Evolutionary conservation across 2,113 vertebrate genomes (phyloP), one percentile per base, ranked within the genome.

Genomic region (Oreochromis niloticus): DNA sequence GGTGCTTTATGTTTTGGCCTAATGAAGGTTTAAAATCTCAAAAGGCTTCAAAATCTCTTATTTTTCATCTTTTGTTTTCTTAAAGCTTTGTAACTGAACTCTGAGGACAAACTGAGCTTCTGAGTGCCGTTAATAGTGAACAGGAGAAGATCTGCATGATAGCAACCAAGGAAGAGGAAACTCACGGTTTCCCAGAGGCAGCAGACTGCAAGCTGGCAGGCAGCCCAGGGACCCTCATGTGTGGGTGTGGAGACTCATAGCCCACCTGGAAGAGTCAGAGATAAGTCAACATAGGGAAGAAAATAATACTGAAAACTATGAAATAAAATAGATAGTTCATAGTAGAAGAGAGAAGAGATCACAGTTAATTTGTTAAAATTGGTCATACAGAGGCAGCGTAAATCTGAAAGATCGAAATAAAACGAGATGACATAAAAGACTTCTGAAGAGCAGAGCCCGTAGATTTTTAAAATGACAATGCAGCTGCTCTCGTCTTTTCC

Each of bases 101-200:
- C 9, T 27, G 79, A 92, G 82, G 4, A 56, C n/a, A 63, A 32
- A 39, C n/a, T 39, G 22, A 59, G 80, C 24, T 2, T 59, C 24
- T 9, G 2, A 68, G 32, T 9, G 68, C 11, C 68, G 6, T 27
- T 83, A 78, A 83, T 13, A 55, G 30, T 41, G 52, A 84, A 83
- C 82, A 86, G 78, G 85, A 54, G 79, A 91, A 57, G 57, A 73
- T 85, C 9, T 78, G n/a, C 50, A 54, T 9, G 79, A 87, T 55
- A 56, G 50, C 4, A 19, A 27, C 8, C 1, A 9, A 71, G 10
- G 63, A n/a, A 43, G 0, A 50, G 71, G 52, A 34, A 90, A 97
- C 97, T 97, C 87, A 98, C 97, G 97, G 97, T 83, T 98, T 98
- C 84, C 97, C 97, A 0, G 97, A 95, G 34, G 96, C 91, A 4